A percentile compares a stretch with the other conserved stretches of the same genome.
These are phyloP conservation scores for Tetragonula clypearis DNA, from an alignment of 1,140 invertebrate species.

Conservation along the genomic window DNA sequence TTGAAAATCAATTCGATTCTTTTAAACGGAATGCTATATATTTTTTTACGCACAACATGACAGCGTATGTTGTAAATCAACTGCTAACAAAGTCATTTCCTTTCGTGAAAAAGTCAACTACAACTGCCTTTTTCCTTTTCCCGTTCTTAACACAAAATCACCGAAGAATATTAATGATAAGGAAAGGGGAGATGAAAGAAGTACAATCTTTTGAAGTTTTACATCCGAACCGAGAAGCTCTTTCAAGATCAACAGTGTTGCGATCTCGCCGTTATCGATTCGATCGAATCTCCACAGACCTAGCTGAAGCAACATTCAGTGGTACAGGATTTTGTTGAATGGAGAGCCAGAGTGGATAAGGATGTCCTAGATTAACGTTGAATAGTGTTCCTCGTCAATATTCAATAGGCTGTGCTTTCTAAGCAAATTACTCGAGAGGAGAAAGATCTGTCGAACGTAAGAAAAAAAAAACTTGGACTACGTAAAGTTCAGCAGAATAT, in stretches of 20 bases:
- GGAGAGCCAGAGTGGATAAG: not conserved
- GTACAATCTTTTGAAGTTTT: not conserved
- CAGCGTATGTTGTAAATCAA: too few species aligned
- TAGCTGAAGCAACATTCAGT: not conserved
- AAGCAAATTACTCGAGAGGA: not conserved
- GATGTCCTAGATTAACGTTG: not conserved
- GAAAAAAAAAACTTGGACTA: not conserved
- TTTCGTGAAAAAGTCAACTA: not conserved
- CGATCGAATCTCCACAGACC: not conserved
- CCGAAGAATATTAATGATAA: not conserved
- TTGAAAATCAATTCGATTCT: too few species aligned
- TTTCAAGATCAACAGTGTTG: not conserved
- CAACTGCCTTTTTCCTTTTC: not conserved
- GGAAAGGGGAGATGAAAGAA: not conserved
- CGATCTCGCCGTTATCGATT: not conserved
- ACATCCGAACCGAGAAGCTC: not conserved
- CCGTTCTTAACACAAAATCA: not conserved
- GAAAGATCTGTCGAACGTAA: not conserved
- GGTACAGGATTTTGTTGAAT: not conserved
- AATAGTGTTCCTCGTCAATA: not conserved
- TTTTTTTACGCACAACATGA: too few species aligned
- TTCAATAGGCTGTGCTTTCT: not conserved
- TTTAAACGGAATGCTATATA: too few species aligned
- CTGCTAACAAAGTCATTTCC: too few species aligned
- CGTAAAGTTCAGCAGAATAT: not conserved